Percentiles rank a stretch among this genome's conserved stretches.
Evolutionary conservation across 92 coral and sea anemone species (phyloP).

Genomic region (Siderastrea siderea): DNA sequence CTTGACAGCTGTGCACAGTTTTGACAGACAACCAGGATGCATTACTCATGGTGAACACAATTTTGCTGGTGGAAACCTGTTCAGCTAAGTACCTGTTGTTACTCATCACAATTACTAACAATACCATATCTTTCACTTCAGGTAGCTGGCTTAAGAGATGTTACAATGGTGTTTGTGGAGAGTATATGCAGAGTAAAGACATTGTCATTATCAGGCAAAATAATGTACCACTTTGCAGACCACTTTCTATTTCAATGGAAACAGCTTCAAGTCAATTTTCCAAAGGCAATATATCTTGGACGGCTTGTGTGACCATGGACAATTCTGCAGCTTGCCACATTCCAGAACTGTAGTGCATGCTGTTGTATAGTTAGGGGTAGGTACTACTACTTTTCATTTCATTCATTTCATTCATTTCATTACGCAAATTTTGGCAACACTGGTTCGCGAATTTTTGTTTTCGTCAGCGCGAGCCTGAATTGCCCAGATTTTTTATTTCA

Average conservation of each 20-base stretch:
- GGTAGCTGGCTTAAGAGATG: conserved; percentile 79
- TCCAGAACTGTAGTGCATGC: background rate
- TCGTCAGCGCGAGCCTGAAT: too few species aligned
- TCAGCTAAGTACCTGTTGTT: background rate
- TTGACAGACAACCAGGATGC: too few species aligned
- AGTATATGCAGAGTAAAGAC: conserved; percentile 98
- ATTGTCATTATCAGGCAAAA: conserved; percentile 91
- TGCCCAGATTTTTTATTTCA: too few species aligned
- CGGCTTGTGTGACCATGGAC: conserved; percentile 66
- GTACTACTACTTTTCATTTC: too few species aligned
- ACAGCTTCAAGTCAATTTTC: conserved; percentile 82
- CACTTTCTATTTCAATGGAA: conserved; percentile 95
- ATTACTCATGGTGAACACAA: too few species aligned
- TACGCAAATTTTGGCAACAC: too few species aligned
- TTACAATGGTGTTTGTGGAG: conserved; percentile 88
- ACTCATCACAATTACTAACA: background rate
- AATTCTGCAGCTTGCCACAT: background rate
- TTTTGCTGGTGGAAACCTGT: too few species aligned
- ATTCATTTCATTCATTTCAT: too few species aligned
- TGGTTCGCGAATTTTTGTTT: too few species aligned
- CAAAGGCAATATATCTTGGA: conserved; percentile 92
- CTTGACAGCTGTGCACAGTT: too few species aligned
- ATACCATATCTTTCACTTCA: conserved; percentile 31
- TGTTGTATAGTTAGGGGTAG: too few species aligned
- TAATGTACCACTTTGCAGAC: conserved; percentile 90